Base-by-base conservation (phyloP, 2,888 invertebrate genomes). In the Crocallis elinguaria region DNA sequence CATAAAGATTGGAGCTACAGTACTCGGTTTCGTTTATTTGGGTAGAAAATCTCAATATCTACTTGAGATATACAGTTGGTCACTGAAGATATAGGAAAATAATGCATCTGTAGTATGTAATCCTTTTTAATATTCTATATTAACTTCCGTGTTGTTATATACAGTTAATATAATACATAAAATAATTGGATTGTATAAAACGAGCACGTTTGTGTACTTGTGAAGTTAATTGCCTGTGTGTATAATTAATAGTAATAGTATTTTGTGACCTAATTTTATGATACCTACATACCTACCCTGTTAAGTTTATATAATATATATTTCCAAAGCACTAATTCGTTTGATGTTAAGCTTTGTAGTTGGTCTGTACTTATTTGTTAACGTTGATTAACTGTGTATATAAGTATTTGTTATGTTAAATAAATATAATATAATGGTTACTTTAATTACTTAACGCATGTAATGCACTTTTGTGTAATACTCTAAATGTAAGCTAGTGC, bases 401-500 rank as follows among this genome's bases (percentile, higher is more conserved):
- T 71, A 71, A 76, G 75, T 77, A 73, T 75, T 74, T 78, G 77
- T 77, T 75, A 72, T 73, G 73, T 74, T 71, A 64, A 66, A 71
- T 66, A 48, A 62, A 71, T 73, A 71, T 75, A 73, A 50, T 50
- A 38, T 69, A 67, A 71, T 66, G 64, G 62, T 70, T 74, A 75
- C n/a, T n/a, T n/a, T n/a, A n/a, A n/a, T n/a, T n/a, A 78, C 67
- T 66, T 72, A 68, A 76, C 63, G 84, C 85, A 86, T 85, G 79
- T 83, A 82, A 85, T 85, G 86, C 87, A 83, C 79, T 77, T 79
- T 81, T 77, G 79, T 81, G 79, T 86, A 80, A 82, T 71, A 75
- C 66, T 73, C 69, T 69, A 66, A 66, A 62, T 67, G 64, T 84
- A 81, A 82, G 73, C 77, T 83, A 80, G 80, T 69, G 75, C 73